These are phyloP conservation scores for Enteromius viviparus DNA, from an alignment of 2,797 vertebrate genomes.

Conservation along the genomic window DNA sequence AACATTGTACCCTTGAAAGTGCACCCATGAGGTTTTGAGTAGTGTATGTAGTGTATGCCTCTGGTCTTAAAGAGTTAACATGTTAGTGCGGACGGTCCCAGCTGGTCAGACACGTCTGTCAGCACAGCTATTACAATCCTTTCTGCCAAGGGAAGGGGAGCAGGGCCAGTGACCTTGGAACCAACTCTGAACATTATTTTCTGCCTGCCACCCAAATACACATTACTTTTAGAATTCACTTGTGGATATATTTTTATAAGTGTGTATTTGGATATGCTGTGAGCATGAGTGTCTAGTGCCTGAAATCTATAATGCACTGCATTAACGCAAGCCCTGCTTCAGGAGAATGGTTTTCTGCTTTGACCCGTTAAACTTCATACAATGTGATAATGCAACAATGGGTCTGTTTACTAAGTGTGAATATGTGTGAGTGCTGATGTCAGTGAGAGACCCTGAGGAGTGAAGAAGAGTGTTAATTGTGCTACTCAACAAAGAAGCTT, in stretches of 20 bases:
- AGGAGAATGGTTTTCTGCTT: constrained; percentile 8
- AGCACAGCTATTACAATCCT: constrained; percentile 94
- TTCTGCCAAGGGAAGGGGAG: constrained; percentile 76
- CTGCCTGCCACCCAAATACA: constrained; percentile 64
- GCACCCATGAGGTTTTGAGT: constrained; percentile 36
- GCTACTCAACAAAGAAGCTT: constrained; percentile 71
- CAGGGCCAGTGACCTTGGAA: constrained; percentile 85
- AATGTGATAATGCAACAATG: constrained; percentile 78
- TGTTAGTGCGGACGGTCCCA: constrained; percentile 74
- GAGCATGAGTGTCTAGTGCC: constrained; percentile 14
- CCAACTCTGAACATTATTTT: constrained; percentile 79
- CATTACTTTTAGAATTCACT: constrained; percentile 57
- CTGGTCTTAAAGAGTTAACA: constrained; percentile 69
- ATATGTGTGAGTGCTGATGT: constrained; percentile 68
- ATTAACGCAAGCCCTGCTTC: constrained; percentile 10
- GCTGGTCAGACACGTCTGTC: constrained; percentile 94
- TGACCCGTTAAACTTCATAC: constrained; percentile 54
- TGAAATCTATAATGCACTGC: background rate
- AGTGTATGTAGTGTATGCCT: constrained; percentile 40
- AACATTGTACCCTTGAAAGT: constrained; percentile 21
- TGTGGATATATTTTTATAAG: constrained; percentile 33
- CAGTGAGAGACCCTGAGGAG: constrained; percentile 35
- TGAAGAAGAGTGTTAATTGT: constrained; percentile 57
- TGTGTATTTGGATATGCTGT: constrained; percentile 19
- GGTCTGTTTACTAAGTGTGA: constrained; percentile 65